Percentiles rank a stretch among this genome's conserved stretches.
Conservation (phyloP, 2,113 vertebrate genomes). For the Alectura lathami region DNA sequence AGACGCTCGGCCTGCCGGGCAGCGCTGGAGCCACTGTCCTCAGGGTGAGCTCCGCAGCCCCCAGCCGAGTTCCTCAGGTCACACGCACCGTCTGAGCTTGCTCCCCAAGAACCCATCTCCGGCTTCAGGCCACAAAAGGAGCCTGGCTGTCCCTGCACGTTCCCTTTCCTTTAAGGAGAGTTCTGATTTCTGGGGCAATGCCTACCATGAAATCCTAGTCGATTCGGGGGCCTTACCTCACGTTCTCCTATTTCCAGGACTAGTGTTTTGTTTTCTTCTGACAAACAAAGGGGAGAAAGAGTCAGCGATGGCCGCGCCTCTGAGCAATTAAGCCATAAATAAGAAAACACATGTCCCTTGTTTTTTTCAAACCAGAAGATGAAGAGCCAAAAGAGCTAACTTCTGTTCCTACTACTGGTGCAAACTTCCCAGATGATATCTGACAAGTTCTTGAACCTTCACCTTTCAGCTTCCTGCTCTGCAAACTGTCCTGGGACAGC, state of each 20-base stretch:
- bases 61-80: neutral
- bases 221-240: neutral
- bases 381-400: neutral
- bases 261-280: neutral
- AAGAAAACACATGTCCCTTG: too few species aligned
- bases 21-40: neutral
- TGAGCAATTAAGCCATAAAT: neutral
- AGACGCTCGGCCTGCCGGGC: neutral
- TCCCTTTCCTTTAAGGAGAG: neutral
- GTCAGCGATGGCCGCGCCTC: neutral
- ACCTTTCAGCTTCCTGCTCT: neutral
- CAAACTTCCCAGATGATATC: neutral
- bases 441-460: neutral
- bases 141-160: neutral
- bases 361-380: neutral
- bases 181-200: neutral
- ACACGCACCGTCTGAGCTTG: fast-evolving
- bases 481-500: neutral
- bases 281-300: neutral
- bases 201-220: neutral
- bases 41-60: fast-evolving
- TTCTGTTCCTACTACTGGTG: neutral
- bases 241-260: neutral
- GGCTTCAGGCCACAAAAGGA: neutral
- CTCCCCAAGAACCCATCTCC: neutral